Evolutionary conservation across 2,888 invertebrate species (phyloP).

Genomic region (Pachymerium ferrugineum): DNA sequence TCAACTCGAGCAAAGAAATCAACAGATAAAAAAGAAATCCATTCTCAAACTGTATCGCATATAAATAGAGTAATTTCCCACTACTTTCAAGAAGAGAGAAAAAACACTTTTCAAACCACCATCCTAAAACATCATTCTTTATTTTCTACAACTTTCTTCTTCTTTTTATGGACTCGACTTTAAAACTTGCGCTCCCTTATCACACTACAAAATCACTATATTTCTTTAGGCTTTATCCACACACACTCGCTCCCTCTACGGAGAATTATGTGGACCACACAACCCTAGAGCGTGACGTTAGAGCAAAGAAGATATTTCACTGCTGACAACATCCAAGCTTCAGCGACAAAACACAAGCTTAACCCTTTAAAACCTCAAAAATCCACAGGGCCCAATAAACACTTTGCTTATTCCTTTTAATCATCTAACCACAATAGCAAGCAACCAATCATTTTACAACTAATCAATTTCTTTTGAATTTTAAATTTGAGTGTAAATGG

Average conservation of each 20-base stretch:
- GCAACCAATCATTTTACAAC: too few species aligned
- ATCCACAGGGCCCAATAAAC: neutral
- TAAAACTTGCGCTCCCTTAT: conserved; percentile 2
- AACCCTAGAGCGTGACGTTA: conserved; percentile 18
- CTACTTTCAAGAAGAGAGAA: neutral
- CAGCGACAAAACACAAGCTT: conserved; percentile 14
- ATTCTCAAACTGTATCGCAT: conserved; percentile 18
- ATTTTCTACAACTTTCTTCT: conserved; percentile 10
- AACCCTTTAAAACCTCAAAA: conserved; percentile 18
- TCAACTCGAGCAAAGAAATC: conserved; percentile 18
- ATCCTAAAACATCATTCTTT: conserved; percentile 10
- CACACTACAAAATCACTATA: conserved; percentile 18
- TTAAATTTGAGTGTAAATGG: too few species aligned
- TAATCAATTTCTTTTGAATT: too few species aligned
- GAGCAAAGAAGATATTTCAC: conserved; percentile 18
- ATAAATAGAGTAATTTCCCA: conserved; percentile 18
- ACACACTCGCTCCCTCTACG: conserved; percentile 9
- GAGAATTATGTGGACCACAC: conserved; percentile 14
- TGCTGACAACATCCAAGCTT: conserved; percentile 1
- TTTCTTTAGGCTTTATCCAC: conserved; percentile 10
- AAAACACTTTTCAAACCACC: neutral
- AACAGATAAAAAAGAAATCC: conserved; percentile 18
- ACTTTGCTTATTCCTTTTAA: neutral
- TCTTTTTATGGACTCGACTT: conserved; percentile 6
- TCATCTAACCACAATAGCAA: too few species aligned